phyloP scores from a whole-genome alignment of 2,113 vertebrate species.

The Sitta europaea region DNA sequence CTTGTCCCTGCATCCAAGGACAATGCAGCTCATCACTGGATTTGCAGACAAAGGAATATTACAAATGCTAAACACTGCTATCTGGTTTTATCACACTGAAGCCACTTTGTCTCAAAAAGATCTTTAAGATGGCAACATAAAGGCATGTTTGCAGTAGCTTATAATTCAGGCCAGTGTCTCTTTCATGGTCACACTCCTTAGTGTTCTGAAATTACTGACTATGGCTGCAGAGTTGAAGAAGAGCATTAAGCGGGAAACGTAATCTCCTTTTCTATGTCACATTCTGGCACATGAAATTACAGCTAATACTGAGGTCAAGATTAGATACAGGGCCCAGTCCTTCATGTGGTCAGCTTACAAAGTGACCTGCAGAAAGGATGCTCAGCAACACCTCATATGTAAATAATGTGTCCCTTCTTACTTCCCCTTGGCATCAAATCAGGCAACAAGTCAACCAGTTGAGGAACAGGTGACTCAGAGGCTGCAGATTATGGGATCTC shows the following conservation, averaged over 20 bases:
- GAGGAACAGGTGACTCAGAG: neutral
- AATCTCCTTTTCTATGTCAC: neutral
- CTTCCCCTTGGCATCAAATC: neutral
- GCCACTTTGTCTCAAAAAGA: constrained; percentile 25
- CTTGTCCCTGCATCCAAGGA: accelerated
- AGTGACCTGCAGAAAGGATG: neutral
- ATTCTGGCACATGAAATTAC: neutral
- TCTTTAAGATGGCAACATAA: constrained; percentile 27
- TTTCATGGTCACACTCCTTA: neutral
- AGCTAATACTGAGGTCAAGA: neutral
- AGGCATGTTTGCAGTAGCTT: constrained; percentile 19
- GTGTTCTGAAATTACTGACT: neutral
- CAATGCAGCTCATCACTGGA: neutral
- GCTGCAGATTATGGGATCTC: neutral
- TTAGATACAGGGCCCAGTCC: neutral
- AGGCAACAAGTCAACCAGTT: neutral
- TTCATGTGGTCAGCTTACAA: neutral
- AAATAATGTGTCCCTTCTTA: neutral
- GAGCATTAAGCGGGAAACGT: neutral
- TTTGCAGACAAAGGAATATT: neutral
- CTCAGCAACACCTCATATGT: neutral
- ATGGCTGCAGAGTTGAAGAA: neutral
- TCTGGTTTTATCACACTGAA: constrained; percentile 17
- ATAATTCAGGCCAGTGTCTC: constrained; percentile 1
- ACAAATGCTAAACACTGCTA: neutral